phyloP scores from a whole-genome alignment of 92 coral and sea anemone genomes.

The Palythoa caribaeorum region DNA sequence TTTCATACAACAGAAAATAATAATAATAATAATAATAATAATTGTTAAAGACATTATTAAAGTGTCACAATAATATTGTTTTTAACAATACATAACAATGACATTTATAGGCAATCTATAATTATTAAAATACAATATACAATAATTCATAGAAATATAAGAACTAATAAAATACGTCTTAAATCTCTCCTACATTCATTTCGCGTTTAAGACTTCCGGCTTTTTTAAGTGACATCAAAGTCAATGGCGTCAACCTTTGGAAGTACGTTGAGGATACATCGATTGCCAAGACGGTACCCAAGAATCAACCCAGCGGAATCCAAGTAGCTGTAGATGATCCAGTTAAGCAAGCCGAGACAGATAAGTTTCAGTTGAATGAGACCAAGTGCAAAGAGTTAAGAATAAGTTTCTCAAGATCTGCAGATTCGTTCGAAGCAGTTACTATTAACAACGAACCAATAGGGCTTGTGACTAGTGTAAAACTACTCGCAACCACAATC shows the following conservation, averaged over 20 bases:
- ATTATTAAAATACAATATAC: no score
- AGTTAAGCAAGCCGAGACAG: not conserved
- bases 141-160: no score
- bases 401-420: constrained; percentile 7
- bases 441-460: constrained; percentile 52
- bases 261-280: constrained; percentile 39
- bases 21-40: no score
- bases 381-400: constrained; percentile 33
- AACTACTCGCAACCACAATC: not conserved
- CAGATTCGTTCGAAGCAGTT: constrained; percentile 45
- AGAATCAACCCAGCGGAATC: constrained; percentile 12
- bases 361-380: constrained; percentile 48
- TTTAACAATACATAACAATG: no score
- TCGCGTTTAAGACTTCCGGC: no score
- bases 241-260: constrained; percentile 25
- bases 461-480: constrained; percentile 8
- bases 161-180: no score
- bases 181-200: no score
- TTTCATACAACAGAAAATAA: no score
- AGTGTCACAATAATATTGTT: no score
- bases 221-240: no score
- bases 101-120: no score
- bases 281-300: constrained; percentile 21
- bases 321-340: constrained; percentile 1
- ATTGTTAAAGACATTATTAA: no score